Conservation (phyloP, 2,888 invertebrate genomes). For the Parnassius glacialis region DNA sequence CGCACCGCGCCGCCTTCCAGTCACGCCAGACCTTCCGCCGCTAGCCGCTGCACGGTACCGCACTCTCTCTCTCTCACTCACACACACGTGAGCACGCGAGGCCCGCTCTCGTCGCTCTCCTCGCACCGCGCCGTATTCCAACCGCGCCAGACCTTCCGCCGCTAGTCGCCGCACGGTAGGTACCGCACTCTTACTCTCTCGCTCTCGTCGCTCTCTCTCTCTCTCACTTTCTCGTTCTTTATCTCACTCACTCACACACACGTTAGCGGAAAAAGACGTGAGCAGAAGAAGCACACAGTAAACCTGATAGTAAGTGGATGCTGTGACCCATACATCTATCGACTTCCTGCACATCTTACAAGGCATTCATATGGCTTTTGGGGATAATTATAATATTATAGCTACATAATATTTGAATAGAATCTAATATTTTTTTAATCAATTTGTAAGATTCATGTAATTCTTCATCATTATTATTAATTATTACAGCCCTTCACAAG, state of each 20-base stretch:
- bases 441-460: too few species aligned
- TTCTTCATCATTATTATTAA: too few species aligned
- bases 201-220: too few species aligned
- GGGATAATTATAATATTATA: too few species aligned
- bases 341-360: too few species aligned
- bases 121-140: constrained; percentile 61
- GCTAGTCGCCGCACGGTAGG: constrained; percentile 42
- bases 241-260: constrained; percentile 30
- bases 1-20: constrained; percentile 61
- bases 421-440: too few species aligned
- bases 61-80: background rate
- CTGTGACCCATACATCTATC: too few species aligned
- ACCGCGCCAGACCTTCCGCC: constrained; percentile 50
- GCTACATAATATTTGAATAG: too few species aligned
- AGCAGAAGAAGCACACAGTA: constrained; percentile 65
- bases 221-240: too few species aligned
- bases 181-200: background rate
- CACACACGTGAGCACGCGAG: constrained; percentile 78
- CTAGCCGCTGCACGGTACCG: constrained; percentile 32
- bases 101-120: constrained; percentile 64
- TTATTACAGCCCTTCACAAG: too few species aligned
- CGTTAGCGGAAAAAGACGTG: constrained; percentile 81
- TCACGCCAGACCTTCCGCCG: constrained; percentile 50
- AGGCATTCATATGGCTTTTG: too few species aligned
- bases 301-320: constrained; percentile 32